These are phyloP conservation scores for Halocaridina rubra DNA, from an alignment of 2,888 invertebrate species.

Conservation along the genomic window DNA sequence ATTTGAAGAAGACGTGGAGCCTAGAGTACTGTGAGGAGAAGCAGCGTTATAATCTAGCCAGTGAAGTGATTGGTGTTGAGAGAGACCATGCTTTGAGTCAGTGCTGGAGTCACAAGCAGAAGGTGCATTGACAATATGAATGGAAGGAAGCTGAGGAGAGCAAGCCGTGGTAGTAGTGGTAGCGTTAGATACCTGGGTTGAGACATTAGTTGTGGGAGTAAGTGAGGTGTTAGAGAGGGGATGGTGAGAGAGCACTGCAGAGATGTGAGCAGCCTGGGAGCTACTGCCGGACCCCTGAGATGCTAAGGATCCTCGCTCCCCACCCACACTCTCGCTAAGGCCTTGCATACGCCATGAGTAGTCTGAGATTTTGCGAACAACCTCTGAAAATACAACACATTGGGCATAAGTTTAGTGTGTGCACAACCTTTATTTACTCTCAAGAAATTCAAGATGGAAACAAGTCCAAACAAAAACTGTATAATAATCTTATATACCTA, in stretches of 20 bases:
- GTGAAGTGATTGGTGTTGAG: constrained; percentile 36
- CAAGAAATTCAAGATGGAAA: too few species aligned
- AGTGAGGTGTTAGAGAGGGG: constrained; percentile 59
- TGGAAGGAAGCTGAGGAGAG: constrained; percentile 37
- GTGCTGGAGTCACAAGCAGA: constrained; percentile 25
- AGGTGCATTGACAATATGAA: constrained; percentile 44
- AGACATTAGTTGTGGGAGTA: constrained; percentile 59
- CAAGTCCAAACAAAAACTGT: too few species aligned
- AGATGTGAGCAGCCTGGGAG: constrained; percentile 50
- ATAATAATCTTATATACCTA: too few species aligned
- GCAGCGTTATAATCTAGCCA: constrained; percentile 51
- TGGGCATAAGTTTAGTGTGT: not conserved
- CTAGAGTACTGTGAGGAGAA: constrained; percentile 47
- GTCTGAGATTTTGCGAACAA: constrained; percentile 52
- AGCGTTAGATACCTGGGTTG: constrained; percentile 58
- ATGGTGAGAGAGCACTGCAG: constrained; percentile 57
- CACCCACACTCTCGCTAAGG: constrained; percentile 36
- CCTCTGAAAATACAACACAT: constrained; percentile 38
- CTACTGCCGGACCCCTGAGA: constrained; percentile 41
- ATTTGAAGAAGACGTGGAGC: constrained; percentile 46
- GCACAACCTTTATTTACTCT: too few species aligned
- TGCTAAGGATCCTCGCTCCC: constrained; percentile 43
- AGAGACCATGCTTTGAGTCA: constrained; percentile 44
- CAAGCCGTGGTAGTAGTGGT: constrained; percentile 18
- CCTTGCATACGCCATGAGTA: constrained; percentile 46